Evolutionary conservation across 2,113 vertebrate genomes (phyloP).

Genomic region (Megalops atlanticus): DNA sequence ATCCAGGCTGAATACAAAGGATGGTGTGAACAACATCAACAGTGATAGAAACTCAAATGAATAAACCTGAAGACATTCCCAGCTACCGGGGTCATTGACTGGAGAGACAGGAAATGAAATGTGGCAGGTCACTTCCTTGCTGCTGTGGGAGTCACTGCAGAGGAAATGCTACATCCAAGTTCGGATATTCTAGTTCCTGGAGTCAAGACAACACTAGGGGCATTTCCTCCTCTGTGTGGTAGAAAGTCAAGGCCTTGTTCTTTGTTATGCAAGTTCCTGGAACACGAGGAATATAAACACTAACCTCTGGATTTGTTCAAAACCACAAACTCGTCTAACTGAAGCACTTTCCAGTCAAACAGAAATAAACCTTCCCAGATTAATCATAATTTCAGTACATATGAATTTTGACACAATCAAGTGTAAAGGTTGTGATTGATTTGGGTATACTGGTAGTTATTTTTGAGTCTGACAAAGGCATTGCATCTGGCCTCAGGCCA

Average conservation of each 20-base stretch:
- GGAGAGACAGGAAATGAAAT: background rate
- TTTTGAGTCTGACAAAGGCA: too few species aligned
- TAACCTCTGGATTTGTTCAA: background rate
- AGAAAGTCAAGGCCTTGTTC: background rate
- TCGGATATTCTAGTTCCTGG: background rate
- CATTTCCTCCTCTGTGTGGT: background rate
- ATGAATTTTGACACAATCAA: too few species aligned
- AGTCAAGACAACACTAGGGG: background rate
- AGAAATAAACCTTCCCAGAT: background rate
- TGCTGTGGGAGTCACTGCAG: background rate
- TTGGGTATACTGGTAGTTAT: too few species aligned
- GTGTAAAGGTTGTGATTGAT: too few species aligned
- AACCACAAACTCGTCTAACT: background rate
- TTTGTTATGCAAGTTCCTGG: conserved; percentile 1
- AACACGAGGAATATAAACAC: background rate
- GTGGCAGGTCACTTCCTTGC: background rate
- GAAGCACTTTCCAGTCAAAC: background rate
- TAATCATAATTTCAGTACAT: too few species aligned
- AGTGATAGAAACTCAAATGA: background rate
- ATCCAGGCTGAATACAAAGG: background rate
- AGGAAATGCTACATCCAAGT: background rate
- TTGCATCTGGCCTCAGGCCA: too few species aligned
- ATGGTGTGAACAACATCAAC: background rate
- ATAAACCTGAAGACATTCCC: background rate
- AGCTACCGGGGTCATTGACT: background rate